Evolutionary conservation across 2,113 vertebrate species (phyloP).

Genomic region (Nibea coibor): DNA sequence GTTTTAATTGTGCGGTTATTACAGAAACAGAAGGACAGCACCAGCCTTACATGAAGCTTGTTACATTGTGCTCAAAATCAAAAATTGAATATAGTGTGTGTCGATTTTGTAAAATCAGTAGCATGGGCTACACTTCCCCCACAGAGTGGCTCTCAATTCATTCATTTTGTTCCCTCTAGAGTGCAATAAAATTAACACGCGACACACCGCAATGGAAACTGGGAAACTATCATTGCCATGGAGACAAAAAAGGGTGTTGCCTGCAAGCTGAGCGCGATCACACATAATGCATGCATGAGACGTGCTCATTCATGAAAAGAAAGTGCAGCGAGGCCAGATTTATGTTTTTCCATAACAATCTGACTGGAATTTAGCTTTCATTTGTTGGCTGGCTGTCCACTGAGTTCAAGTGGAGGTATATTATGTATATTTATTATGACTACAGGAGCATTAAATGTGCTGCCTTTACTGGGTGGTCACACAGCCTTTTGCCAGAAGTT

Average conservation of each 20-base stretch:
- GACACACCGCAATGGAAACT: slow-evolving; percentile 59
- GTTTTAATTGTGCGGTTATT: not conserved
- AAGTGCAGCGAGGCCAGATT: no score
- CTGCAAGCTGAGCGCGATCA: slow-evolving; percentile 19
- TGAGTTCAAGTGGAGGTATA: not conserved
- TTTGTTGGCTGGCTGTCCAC: no score
- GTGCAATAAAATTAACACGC: slow-evolving; percentile 60
- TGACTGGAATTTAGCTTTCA: no score
- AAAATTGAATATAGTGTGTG: not conserved
- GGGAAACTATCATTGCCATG: slow-evolving; percentile 75
- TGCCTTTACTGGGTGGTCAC: not conserved
- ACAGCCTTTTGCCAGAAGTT: no score
- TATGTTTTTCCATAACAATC: not conserved
- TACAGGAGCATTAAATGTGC: not conserved
- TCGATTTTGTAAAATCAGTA: not conserved
- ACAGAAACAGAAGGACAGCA: not conserved
- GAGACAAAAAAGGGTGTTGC: slow-evolving; percentile 75
- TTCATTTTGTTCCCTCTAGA: slow-evolving; percentile 29
- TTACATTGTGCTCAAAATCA: slow-evolving; percentile 2
- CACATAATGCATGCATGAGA: slow-evolving; percentile 17
- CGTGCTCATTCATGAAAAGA: slow-evolving; percentile 32
- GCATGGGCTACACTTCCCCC: not conserved
- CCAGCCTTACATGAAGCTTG: not conserved
- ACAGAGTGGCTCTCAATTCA: not conserved
- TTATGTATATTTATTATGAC: not conserved